Base-by-base conservation (phyloP, 2,888 invertebrate genomes). In the Chrysomela aeneicollis region DNA sequence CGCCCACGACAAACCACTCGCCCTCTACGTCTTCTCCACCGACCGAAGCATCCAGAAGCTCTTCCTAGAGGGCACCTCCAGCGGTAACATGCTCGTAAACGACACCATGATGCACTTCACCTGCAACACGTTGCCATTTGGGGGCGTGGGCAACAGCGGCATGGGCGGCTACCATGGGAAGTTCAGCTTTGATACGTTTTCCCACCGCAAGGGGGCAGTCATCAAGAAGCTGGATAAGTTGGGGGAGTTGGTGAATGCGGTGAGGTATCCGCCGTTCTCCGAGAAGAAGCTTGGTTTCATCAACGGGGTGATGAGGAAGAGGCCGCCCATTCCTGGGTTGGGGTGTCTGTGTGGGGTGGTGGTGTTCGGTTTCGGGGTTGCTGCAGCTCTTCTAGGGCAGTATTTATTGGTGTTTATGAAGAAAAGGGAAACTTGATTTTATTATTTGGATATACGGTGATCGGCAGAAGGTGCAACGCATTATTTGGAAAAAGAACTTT, bases 161-260 rank as follows among this genome's bases (percentile, higher is more conserved):
- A 94, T 97, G 84, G 97, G 97, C 52, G 85, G 88, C 0, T 98
- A 98, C 83, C 98, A 98, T 83, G 99, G 99, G 60, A 91, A 92
- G 82, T 86, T 87, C 71, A 90, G 92, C 0, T 98, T 94, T 77
- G 94, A 98, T 73, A 94, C 96, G 0, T 99, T 99, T 84, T 91
- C 93, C 0, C 98, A 99, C 82, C 90, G 91, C 78, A 95, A 97
- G 82, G 90, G 93, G 60, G 89, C 90, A 68, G 84, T 94, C 19
- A 86, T 89, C 67, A 92, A 91, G 80, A 86, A 88, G 79, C 89
- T 90, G 77, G 88, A 88, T 61, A 79, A 85, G 10, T 77, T 94
- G 19, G 89, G 89, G 55, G 94, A 94, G 81, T 87, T 87, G 66
- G 72, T 90, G 50, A 85, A 86, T 69, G 83, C 87, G 87, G 85